Conservation (phyloP, 2,797 vertebrate species). For the Alfaro cultratus region DNA sequence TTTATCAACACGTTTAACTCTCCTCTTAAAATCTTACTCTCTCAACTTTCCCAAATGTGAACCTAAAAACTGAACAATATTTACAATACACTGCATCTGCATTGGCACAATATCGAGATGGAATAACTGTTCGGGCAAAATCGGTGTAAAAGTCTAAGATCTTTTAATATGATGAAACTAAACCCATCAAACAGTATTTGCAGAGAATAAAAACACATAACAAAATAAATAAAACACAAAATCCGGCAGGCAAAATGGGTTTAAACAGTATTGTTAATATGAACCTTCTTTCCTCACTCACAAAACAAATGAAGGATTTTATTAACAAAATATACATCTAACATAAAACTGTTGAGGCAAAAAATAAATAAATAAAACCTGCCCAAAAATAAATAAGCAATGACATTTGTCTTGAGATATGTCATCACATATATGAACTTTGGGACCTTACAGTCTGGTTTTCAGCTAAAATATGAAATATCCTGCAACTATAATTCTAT, state of each 20-base stretch:
- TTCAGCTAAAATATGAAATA: not conserved
- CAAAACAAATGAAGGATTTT: not conserved
- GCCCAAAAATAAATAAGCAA: constrained; percentile 34
- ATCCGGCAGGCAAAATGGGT: not conserved
- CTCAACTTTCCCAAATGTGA: not conserved
- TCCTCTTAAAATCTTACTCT: not conserved
- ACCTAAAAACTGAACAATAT: not conserved
- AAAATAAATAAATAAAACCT: constrained; percentile 3
- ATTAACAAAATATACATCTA: not conserved
- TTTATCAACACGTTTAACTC: not conserved
- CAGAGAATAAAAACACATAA: too few species aligned
- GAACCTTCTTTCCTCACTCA: not conserved
- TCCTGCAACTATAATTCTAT: not conserved
- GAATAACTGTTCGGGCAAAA: not conserved
- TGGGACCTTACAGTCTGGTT: not conserved
- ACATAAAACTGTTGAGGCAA: constrained; percentile 3
- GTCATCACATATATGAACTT: not conserved
- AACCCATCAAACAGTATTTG: not conserved
- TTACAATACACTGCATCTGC: not conserved
- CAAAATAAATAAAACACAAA: not conserved
- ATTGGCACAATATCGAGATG: not conserved
- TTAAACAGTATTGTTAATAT: not conserved
- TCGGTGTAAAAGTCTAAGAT: not conserved
- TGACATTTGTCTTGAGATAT: constrained; percentile 8
- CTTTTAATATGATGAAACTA: not conserved